Conservation (phyloP, 2,113 vertebrate genomes). For the Pyxicephalus adspersus region DNA sequence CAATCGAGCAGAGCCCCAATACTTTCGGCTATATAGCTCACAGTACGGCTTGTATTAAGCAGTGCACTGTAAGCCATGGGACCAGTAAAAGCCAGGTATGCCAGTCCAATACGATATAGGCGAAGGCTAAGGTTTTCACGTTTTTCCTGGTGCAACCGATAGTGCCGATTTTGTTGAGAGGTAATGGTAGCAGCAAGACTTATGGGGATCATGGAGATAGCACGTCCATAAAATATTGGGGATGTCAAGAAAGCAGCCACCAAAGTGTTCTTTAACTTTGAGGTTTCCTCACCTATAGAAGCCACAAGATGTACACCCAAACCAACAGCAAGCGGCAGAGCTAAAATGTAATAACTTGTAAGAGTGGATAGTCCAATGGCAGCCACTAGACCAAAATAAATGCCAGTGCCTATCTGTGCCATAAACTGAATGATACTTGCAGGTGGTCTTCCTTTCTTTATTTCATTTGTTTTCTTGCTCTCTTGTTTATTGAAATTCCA, state of each 20-base stretch:
- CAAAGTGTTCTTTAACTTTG: constrained; percentile 75
- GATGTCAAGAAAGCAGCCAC: constrained; percentile 77
- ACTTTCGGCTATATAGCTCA: constrained; percentile 75
- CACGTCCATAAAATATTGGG: constrained; percentile 81
- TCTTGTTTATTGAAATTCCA: constrained; percentile 68
- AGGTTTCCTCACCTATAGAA: constrained; percentile 79
- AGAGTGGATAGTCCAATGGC: constrained; percentile 80
- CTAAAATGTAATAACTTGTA: constrained; percentile 79
- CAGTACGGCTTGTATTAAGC: constrained; percentile 77
- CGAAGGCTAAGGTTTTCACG: constrained; percentile 65
- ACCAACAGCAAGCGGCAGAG: constrained; percentile 81
- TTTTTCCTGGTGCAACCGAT: constrained; percentile 61
- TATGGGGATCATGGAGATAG: constrained; percentile 80
- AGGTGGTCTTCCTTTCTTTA: constrained; percentile 59
- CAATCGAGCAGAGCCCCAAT: constrained; percentile 75
- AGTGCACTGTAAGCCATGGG: constrained; percentile 79
- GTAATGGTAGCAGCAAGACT: constrained; percentile 80
- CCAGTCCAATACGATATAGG: constrained; percentile 78
- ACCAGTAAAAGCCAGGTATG: constrained; percentile 80
- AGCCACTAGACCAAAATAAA: constrained; percentile 83
- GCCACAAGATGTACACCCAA: constrained; percentile 86
- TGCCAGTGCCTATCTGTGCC: constrained; percentile 81
- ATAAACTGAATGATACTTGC: constrained; percentile 73
- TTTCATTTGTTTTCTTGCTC: constrained; percentile 50
- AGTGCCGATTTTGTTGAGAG: constrained; percentile 74